These are phyloP conservation scores for Tetrax tetrax DNA, from an alignment of 2,113 vertebrate genomes.

Conservation along the genomic window DNA sequence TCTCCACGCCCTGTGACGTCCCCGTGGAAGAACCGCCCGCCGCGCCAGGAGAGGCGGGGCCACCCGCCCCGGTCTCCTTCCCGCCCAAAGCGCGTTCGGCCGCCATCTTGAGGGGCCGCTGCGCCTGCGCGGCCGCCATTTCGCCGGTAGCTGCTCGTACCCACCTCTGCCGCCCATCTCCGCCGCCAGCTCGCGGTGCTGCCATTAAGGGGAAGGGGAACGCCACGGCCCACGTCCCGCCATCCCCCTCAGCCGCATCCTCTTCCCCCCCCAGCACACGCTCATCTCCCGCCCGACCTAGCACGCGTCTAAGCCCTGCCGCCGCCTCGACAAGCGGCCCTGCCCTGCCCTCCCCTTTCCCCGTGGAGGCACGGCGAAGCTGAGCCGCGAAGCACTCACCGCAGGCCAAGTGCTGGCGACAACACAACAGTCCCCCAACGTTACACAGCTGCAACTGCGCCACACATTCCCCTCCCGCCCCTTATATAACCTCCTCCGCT, in stretches of 20 bases:
- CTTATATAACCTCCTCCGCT: neutral
- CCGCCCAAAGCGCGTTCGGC: neutral
- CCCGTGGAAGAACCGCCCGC: fast-evolving
- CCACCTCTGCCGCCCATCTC: fast-evolving
- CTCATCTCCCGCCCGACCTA: fast-evolving
- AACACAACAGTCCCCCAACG: fast-evolving
- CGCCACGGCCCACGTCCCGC: neutral
- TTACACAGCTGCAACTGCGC: neutral
- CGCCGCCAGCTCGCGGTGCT: neutral
- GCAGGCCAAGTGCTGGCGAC: fast-evolving
- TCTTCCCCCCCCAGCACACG: neutral
- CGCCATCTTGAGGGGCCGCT: neutral
- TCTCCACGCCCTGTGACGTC: neutral
- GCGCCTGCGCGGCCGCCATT: slow-evolving; percentile 21
- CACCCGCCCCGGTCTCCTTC: fast-evolving
- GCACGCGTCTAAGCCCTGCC: fast-evolving
- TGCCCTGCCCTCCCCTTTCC: no score
- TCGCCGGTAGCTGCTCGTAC: fast-evolving
- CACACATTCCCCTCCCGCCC: neutral
- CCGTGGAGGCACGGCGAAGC: fast-evolving
- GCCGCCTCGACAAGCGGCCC: no score
- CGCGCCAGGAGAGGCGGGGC: fast-evolving
- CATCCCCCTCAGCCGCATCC: neutral
- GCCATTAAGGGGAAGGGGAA: fast-evolving
- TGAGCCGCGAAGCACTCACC: neutral